Evolutionary conservation across 2,797 vertebrate species (phyloP).

Genomic region (Bradypus variegatus): DNA sequence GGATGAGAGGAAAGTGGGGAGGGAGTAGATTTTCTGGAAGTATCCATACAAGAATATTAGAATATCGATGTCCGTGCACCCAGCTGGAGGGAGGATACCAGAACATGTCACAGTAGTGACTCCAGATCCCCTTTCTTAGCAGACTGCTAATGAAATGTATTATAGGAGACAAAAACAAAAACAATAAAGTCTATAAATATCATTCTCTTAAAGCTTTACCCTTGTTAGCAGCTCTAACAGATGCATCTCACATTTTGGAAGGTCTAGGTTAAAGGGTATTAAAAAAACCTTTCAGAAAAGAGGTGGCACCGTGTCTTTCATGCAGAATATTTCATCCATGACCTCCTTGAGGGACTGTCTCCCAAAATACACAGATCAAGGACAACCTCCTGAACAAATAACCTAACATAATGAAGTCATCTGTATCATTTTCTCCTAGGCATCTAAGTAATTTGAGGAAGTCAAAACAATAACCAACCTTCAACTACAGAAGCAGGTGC

Average conservation of each 20-base stretch:
- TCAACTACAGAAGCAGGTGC: slow-evolving; percentile 1
- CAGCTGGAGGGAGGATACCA: slow-evolving; percentile 48
- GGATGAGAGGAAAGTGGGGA: not conserved
- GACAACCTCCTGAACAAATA: not conserved
- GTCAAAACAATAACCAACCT: slow-evolving; percentile 17
- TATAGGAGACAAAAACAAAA: not conserved
- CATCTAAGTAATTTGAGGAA: slow-evolving; percentile 30
- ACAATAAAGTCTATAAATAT: not conserved
- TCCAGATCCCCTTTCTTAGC: slow-evolving; percentile 5
- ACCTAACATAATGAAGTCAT: not conserved
- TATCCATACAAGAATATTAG: not conserved
- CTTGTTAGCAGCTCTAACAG: not conserved
- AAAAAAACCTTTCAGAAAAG: not conserved
- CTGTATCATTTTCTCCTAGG: not conserved
- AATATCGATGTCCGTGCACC: slow-evolving; percentile 16
- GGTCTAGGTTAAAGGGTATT: not conserved
- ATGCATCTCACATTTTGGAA: not conserved
- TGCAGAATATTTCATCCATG: not conserved
- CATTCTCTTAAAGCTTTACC: not conserved
- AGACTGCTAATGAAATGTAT: not conserved
- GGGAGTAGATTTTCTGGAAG: slow-evolving; percentile 8
- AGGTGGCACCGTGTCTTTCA: not conserved
- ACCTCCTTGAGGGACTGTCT: not conserved
- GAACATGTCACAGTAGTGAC: slow-evolving; percentile 36
- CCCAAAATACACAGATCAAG: not conserved